Base-by-base conservation (phyloP, 2,888 invertebrate species). In the Microlaimidae sp. region DNA sequence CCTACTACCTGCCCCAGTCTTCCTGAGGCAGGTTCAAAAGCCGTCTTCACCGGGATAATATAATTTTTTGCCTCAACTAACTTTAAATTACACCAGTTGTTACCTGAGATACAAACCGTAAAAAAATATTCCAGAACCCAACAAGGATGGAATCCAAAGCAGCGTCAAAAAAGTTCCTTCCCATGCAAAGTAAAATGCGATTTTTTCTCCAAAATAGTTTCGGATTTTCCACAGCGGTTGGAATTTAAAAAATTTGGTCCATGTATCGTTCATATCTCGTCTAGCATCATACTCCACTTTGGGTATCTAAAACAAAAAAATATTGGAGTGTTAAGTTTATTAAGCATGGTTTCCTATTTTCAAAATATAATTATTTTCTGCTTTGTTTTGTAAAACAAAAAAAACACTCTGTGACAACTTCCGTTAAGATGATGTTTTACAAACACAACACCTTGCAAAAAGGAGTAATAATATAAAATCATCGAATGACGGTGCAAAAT, bases 121-220 rank as follows among this genome's bases (percentile, higher is more conserved):
- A 3, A 69, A 56, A 58, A 74, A 74, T 5, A 72, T 66, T 29
- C 59, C 60, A 7, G 74, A 28, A 5, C 74, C 74, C 58, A 73
- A 66, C 1, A 73, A 10, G 46, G 71, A 68, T 1, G 74, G 73
- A 1, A 73, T 59, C 71, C 71, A 72, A 10, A 74, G 61, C 3
- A 73, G 63, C 1, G 67, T 62, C 2, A 71, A 63, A 25, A 73
- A 62, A 25, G 67, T 66, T 1, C 74, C 74, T 13, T 70, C 67
- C 74, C 74, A 74, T 2, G 74, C 74, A 61, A 74, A 74, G 58
- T 74, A 74, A 32, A 74, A 67, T 0, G 69, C 73, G 56, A 74
- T 72, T 58, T 72, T 71, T 58, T 74, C 73, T 4, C 74, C 74
- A 61, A 74, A 74, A 59, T 74, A 74, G 59, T 74, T 69, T 19